Evolutionary conservation across 2,113 vertebrate genomes (phyloP).

Genomic region (Illadopsis cleaveri): DNA sequence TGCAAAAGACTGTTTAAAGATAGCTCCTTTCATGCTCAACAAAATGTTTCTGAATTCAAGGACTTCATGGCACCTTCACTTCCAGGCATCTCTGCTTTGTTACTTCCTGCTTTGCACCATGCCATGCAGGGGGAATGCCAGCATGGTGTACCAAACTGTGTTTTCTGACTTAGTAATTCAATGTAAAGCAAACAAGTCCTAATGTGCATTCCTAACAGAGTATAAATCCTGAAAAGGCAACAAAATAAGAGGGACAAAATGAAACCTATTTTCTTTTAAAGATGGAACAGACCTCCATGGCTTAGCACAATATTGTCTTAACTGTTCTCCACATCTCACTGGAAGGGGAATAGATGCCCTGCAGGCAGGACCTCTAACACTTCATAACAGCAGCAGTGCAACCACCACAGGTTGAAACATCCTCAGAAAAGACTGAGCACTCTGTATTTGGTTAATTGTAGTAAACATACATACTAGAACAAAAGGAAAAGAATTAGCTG

Average conservation of each 20-base stretch:
- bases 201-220: neutral
- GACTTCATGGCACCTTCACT: neutral
- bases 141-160: neutral
- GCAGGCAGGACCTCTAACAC: neutral
- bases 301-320: neutral
- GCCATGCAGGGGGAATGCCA: neutral
- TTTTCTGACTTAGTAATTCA: neutral
- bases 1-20: neutral
- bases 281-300: neutral
- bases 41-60: neutral
- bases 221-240: neutral
- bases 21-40: neutral
- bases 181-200: neutral
- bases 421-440: neutral
- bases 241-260: neutral
- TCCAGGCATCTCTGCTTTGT: neutral
- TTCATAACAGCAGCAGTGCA: neutral
- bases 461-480: neutral
- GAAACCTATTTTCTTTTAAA: neutral
- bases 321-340: neutral
- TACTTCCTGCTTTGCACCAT: neutral
- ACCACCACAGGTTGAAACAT: neutral
- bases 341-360: neutral
- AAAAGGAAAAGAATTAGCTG: neutral
- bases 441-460: neutral